Evolutionary conservation across 2,113 vertebrate genomes (phyloP).

Genomic region (Callithrix jacchus): DNA sequence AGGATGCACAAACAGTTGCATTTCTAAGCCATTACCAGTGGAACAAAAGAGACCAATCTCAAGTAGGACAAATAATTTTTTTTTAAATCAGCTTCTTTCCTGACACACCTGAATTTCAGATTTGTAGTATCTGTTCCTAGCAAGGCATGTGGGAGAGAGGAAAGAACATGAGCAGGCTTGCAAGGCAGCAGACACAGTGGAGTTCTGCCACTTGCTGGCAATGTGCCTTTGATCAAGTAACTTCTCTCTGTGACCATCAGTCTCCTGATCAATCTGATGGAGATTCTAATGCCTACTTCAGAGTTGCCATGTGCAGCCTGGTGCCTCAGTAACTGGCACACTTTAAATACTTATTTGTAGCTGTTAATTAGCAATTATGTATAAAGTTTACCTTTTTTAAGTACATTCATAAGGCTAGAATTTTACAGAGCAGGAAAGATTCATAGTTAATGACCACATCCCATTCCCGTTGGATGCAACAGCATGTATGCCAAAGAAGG

Average conservation of each 20-base stretch:
- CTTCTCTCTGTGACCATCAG: background rate
- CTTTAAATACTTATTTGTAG: background rate
- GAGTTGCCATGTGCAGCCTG: background rate
- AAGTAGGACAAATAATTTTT: background rate
- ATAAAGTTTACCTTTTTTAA: background rate
- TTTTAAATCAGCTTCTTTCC: background rate
- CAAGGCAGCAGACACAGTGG: background rate
- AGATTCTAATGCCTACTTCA: background rate
- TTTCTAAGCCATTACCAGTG: constrained; percentile 20
- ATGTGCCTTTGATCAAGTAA: background rate
- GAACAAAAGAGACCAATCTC: background rate
- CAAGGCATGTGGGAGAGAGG: background rate
- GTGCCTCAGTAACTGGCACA: background rate
- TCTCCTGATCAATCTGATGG: background rate
- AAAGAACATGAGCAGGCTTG: background rate
- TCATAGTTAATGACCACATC: background rate
- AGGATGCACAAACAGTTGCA: background rate
- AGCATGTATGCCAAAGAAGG: background rate
- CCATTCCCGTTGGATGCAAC: background rate
- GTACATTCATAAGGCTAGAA: background rate
- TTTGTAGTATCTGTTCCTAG: background rate
- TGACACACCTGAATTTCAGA: background rate
- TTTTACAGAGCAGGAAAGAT: constrained; percentile 1
- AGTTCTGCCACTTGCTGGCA: background rate
- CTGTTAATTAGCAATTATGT: background rate